Percentiles rank a stretch among this genome's conserved stretches.
phyloP scores from a whole-genome alignment of 2,797 vertebrate species.

The Alectoris magna region DNA sequence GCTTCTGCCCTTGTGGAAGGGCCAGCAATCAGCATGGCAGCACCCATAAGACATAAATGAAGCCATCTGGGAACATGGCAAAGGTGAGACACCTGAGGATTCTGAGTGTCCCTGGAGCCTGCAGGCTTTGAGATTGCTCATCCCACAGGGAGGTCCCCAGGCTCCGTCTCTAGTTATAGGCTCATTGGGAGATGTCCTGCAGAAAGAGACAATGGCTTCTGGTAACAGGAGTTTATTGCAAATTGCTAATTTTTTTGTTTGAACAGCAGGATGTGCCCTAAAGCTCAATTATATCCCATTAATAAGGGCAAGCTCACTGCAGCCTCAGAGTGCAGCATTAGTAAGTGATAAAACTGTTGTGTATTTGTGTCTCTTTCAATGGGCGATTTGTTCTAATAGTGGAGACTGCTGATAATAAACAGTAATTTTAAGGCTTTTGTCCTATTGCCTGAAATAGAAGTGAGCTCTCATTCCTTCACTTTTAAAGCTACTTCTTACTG shows the following conservation, averaged over 20 bases:
- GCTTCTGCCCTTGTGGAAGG: neutral
- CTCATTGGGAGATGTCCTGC: neutral
- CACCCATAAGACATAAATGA: neutral
- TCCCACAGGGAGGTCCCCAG: neutral
- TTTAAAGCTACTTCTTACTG: neutral
- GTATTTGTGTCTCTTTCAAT: neutral
- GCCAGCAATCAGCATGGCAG: too few species aligned
- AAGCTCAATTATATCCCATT: neutral
- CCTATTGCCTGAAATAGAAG: neutral
- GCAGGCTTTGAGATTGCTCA: neutral
- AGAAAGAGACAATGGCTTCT: neutral
- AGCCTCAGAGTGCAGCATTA: neutral
- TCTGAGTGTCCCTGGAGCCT: neutral
- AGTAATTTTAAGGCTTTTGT: neutral
- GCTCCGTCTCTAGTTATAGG: neutral
- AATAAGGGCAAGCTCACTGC: neutral
- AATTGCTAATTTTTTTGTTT: neutral
- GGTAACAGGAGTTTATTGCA: neutral
- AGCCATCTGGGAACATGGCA: neutral
- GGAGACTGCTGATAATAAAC: neutral
- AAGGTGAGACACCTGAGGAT: fast-evolving
- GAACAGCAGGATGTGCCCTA: neutral
- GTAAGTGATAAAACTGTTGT: neutral
- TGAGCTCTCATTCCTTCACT: neutral
- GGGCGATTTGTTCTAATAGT: neutral